A percentile compares a stretch with the other conserved stretches of the same genome.
Conservation (phyloP, 2,888 invertebrate genomes). For the Stratiomys singularior region DNA sequence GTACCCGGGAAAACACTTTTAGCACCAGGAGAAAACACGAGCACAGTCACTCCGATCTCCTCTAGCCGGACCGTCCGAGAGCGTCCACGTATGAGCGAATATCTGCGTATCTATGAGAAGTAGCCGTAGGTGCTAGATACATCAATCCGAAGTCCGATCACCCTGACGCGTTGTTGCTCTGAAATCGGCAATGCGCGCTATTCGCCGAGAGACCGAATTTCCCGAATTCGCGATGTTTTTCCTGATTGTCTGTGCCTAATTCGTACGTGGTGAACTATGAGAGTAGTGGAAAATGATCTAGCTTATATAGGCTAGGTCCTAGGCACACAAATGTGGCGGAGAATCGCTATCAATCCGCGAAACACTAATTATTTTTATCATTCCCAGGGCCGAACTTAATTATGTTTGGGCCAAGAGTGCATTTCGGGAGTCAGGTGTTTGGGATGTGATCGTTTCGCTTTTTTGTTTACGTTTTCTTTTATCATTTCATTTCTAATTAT, state of each 20-base stretch:
- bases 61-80: slow-evolving; percentile 18
- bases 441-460: slow-evolving; percentile 3
- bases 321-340: slow-evolving; percentile 3
- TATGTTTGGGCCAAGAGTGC: slow-evolving; percentile 37
- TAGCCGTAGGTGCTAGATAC: not conserved
- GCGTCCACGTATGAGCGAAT: not conserved
- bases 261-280: not conserved
- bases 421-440: slow-evolving; percentile 32
- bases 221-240: slow-evolving; percentile 29
- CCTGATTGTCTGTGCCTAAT: slow-evolving; percentile 24
- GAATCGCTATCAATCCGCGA: slow-evolving; percentile 30
- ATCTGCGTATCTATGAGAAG: slow-evolving; percentile 7
- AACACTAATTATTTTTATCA: slow-evolving; percentile 53
- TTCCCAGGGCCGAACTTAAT: slow-evolving; percentile 53
- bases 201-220: slow-evolving; percentile 32
- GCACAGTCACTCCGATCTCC: slow-evolving; percentile 29
- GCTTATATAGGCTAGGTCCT: slow-evolving; percentile 33
- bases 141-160: not conserved
- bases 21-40: slow-evolving; percentile 47
- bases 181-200: not conserved
- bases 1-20: slow-evolving; percentile 63
- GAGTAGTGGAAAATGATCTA: slow-evolving; percentile 20
- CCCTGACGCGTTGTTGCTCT: not conserved
- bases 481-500: slow-evolving; percentile 38
- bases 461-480: slow-evolving; percentile 16